A percentile compares a stretch with the other conserved stretches of the same genome.
phyloP scores from a whole-genome alignment of 2,113 vertebrate genomes.

The Bubo bubo region DNA sequence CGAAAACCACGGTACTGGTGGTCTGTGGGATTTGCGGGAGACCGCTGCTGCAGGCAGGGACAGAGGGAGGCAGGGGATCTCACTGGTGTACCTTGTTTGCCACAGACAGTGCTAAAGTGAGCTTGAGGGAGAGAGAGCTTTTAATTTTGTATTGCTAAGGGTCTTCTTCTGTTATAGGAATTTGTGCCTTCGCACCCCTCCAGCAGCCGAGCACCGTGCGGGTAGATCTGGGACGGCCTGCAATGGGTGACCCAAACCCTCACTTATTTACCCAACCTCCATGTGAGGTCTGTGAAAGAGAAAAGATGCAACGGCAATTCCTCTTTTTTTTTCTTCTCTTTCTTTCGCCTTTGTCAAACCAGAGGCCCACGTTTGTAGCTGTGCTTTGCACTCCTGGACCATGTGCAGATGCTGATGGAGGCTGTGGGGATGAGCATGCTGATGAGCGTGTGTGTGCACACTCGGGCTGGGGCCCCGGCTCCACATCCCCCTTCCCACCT shows the following conservation, averaged over 20 bases:
- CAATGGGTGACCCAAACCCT: neutral
- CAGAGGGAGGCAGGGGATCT: neutral
- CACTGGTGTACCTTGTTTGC: neutral
- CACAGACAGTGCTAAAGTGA: neutral
- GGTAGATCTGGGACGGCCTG: neutral
- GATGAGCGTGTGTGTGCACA: fast-evolving
- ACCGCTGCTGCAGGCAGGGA: neutral
- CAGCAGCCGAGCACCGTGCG: fast-evolving
- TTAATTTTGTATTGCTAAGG: neutral
- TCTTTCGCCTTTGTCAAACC: neutral
- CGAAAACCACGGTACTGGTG: neutral
- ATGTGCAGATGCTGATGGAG: fast-evolving
- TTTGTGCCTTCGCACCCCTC: neutral
- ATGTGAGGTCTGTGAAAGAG: neutral
- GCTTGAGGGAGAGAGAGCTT: neutral
- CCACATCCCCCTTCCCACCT: neutral
- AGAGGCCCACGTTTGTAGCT: fast-evolving
- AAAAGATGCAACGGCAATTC: neutral
- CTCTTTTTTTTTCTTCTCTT: too few relatives aligned
- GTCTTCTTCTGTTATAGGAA: neutral
- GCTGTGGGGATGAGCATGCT: neutral
- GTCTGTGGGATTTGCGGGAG: neutral
- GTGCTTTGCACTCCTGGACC: neutral
- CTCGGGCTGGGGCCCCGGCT: too few relatives aligned
- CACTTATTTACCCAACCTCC: neutral